Base-by-base conservation (phyloP, 1,140 invertebrate species). In the Scaptomyza graminum region DNA sequence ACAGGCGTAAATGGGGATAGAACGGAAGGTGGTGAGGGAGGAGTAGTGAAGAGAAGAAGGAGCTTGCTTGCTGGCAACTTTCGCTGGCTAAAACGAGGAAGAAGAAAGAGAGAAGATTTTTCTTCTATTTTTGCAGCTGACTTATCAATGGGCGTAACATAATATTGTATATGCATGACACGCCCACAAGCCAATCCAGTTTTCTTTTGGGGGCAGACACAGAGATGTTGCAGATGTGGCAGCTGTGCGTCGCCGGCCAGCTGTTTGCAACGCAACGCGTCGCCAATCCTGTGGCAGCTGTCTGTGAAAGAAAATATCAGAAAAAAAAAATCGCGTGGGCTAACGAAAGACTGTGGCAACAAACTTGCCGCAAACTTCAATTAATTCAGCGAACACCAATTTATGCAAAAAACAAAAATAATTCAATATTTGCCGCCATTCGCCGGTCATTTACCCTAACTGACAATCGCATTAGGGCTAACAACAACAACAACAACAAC, bases 351-450 rank as follows among this genome's bases (percentile, higher is more conserved):
- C 69, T 72, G 60, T 22, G 69, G 69, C 68, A 71, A 66, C 68
- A 71, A 71, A 71, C 68, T 71, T 71, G 54, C 55, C 25, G 79
- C 64, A 57, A 34, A 34, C 64, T 79, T 22, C 18, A 22, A 22
- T 22, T 22, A 22, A 22, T 22, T 2, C 18, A 22, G 18, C 18
- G 7, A 31, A 31, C 28, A 31, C 70, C 55, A 75, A 79, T 79
- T 79, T 79, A 71, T 64, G 31, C 31, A 66, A 66, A 7, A 6
- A 49, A 81, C 76, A 85, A 83, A 85, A 83, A 41, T 41, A 83
- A 83, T 83, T 80, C 81, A 84, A 84, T 85, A 81, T 80, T 80
- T 67, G 67, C 73, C 67, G 78, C 62, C 67, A 67, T 43, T 54
- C 79, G 71, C 56, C 76, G 80, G 80, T 85, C 81, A 84, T 84